Evolutionary conservation across 2,797 vertebrate species (phyloP).

Genomic region (Glyptemys insculpta): DNA sequence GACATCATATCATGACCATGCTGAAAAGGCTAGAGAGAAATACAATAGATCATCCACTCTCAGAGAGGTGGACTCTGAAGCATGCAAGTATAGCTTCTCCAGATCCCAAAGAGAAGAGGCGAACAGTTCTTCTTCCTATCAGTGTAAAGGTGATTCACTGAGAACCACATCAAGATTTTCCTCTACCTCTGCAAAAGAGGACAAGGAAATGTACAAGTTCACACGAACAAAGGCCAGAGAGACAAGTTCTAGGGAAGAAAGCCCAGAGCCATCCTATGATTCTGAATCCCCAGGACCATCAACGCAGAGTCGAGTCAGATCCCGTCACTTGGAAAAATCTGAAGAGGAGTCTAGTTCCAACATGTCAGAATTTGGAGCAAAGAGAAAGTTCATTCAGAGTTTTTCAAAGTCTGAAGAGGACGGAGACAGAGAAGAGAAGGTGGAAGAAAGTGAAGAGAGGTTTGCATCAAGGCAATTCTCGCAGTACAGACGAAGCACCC

Average conservation of each 20-base stretch:
- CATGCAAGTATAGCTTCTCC: slow-evolving; percentile 85
- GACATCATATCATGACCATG: slow-evolving; percentile 67
- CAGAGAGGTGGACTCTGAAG: slow-evolving; percentile 81
- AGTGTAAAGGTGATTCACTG: slow-evolving; percentile 74
- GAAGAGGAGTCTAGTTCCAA: slow-evolving; percentile 80
- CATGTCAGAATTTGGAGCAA: slow-evolving; percentile 80
- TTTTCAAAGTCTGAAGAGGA: slow-evolving; percentile 81
- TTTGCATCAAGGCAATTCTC: slow-evolving; percentile 81
- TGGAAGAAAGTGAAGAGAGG: slow-evolving; percentile 81
- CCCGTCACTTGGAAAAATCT: slow-evolving; percentile 67
- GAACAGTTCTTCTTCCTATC: slow-evolving; percentile 74
- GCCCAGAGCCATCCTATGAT: slow-evolving; percentile 77
- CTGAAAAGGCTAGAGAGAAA: slow-evolving; percentile 71
- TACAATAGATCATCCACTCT: slow-evolving; percentile 77
- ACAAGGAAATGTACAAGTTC: slow-evolving; percentile 72
- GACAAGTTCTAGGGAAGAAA: slow-evolving; percentile 71
- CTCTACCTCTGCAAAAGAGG: slow-evolving; percentile 73
- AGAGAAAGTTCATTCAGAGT: slow-evolving; percentile 85
- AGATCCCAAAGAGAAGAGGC: slow-evolving; percentile 79
- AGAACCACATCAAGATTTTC: slow-evolving; percentile 81
- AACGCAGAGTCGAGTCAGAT: slow-evolving; percentile 56
- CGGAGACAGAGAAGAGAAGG: slow-evolving; percentile 78
- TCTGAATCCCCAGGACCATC: slow-evolving; percentile 68
- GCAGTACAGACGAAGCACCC: slow-evolving; percentile 80
- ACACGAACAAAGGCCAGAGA: slow-evolving; percentile 79